Evolutionary conservation across 2,888 invertebrate species (phyloP), one percentile per base, ranked within the genome.

Genomic region (Fabriciana adippe): DNA sequence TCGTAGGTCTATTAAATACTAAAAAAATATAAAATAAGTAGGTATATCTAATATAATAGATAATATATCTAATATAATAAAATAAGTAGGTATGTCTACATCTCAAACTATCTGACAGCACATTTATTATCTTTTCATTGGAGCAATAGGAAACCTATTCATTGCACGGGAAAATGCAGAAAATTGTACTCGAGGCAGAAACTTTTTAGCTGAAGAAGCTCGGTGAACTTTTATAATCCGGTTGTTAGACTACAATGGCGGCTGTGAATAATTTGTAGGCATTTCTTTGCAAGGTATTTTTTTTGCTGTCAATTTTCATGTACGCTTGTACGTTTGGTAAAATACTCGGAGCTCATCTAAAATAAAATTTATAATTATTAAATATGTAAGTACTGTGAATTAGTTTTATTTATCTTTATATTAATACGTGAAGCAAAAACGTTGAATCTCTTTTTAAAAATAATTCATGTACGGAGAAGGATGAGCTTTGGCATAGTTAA

Each of bases 101-200:
- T 61, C 53, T 35, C 41, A 41, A 61, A 61, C 61, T 61, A 51
- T n/a, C 51, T 51, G 41, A 18, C 51, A 61, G 51, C 21, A 61
- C 15, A 21, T 61, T 61, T 61, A 61, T 61, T 51, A 51, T 61
- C 14, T 61, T 57, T 48, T 59, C 59, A 61, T 61, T 61, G 61
- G 61, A 53, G 61, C 51, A 53, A 61, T 59, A 48, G 48, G 48
- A 47, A 59, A 48, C 16, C 59, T 31, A 59, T 59, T 59, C 59
- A 48, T 59, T 48, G 59, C n/a, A 48, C 51, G 61, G 51, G 61
- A 41, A 51, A 61, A 53, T 61, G 51, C 41, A 61, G 50, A 21
- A 35, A 61, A 61, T 61, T 18, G 11, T 41, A 61, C 21, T 64
- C 51, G 47, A n/a, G 31, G 47, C 45, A 47, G 47, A 53, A 65